phyloP scores from a whole-genome alignment of 2,113 vertebrate genomes.

The Odobenus rosmarus region DNA sequence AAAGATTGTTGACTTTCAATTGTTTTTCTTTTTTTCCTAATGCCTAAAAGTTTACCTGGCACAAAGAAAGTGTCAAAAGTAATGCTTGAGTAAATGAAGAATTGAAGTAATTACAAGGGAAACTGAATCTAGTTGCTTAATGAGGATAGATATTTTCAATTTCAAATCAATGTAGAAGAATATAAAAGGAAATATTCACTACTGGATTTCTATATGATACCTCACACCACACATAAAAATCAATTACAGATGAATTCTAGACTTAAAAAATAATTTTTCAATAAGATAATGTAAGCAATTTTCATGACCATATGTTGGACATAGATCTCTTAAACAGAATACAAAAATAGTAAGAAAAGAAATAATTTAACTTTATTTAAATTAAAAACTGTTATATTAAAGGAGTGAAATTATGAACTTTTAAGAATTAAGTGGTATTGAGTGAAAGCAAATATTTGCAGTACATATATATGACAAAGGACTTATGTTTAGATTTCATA shows the following conservation, averaged over 20 bases:
- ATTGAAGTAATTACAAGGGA: not conserved
- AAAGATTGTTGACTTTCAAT: not conserved
- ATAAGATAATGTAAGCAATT: not conserved
- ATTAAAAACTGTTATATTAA: not conserved
- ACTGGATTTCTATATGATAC: not conserved
- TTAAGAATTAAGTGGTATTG: not conserved
- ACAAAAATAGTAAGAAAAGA: not conserved
- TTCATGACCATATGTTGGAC: not conserved
- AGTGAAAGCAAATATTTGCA: not conserved
- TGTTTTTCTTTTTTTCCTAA: not conserved
- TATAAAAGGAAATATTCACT: not conserved
- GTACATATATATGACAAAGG: not conserved
- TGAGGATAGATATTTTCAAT: not conserved
- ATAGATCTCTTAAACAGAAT: not conserved
- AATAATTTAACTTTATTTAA: not conserved
- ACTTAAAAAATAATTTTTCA: slow-evolving; percentile 2
- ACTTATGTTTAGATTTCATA: not conserved
- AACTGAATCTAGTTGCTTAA: not conserved
- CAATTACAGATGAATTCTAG: not conserved
- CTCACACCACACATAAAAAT: not conserved
- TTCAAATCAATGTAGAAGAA: not conserved
- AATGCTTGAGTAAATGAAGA: not conserved
- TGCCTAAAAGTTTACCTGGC: not conserved
- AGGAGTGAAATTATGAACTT: not conserved
- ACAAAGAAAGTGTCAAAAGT: not conserved